Evolutionary conservation across 2,113 vertebrate species (phyloP).

Genomic region (Sinocyclocheilus maitianheensis): DNA sequence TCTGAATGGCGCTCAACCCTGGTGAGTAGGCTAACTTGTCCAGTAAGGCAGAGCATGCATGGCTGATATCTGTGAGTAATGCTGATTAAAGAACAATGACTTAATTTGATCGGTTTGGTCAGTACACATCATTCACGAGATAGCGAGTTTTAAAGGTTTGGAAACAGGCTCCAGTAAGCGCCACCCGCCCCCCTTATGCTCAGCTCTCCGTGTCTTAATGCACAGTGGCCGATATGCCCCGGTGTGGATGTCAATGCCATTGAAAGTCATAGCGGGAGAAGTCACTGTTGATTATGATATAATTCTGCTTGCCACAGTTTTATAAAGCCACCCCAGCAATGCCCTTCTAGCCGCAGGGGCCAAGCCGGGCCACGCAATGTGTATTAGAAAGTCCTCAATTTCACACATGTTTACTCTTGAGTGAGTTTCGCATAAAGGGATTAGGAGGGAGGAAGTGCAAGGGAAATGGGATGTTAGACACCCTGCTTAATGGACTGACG

Average conservation of each 20-base stretch:
- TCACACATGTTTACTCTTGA: conserved; percentile 99
- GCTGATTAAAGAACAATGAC: conserved; percentile 22
- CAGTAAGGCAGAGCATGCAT: neutral
- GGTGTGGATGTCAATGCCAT: conserved; percentile 54
- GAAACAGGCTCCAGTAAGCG: neutral
- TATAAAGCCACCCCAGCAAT: conserved; percentile 72
- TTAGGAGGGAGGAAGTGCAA: conserved; percentile 91
- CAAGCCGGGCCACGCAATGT: conserved; percentile 75
- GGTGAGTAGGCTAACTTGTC: neutral
- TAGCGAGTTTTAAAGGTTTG: neutral
- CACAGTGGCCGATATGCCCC: conserved; percentile 36
- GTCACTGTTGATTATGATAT: too few relatives aligned
- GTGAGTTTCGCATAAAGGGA: conserved; percentile 95
- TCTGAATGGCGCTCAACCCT: neutral
- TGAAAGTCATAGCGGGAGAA: conserved; percentile 54
- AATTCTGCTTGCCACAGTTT: conserved; percentile 65
- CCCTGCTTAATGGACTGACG: conserved; percentile 91
- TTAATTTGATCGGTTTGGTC: conserved; percentile 13
- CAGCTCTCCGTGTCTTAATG: conserved; percentile 36
- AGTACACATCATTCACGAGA: neutral
- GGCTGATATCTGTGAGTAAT: conserved; percentile 22
- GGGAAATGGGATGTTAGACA: conserved; percentile 93
- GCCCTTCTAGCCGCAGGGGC: conserved; percentile 68
- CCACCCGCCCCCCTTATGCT: neutral
- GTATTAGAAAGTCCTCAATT: conserved; percentile 96